These are phyloP conservation scores for Peromyscus californicus DNA, from an alignment of 2,113 vertebrate species.

Conservation along the genomic window DNA sequence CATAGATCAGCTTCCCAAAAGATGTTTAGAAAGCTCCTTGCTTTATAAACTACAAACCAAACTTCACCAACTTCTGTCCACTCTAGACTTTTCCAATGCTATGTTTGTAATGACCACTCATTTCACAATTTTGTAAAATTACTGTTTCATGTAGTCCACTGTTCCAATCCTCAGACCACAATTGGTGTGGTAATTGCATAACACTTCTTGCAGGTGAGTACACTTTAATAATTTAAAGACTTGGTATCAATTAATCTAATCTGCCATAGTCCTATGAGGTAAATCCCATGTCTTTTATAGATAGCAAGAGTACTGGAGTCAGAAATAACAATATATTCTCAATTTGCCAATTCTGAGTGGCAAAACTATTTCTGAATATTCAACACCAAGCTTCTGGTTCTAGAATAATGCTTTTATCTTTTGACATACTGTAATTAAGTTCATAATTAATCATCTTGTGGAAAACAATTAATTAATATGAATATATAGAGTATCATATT, in stretches of 20 bases:
- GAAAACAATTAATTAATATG: background rate
- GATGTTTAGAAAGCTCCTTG: background rate
- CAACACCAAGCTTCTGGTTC: background rate
- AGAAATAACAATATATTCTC: background rate
- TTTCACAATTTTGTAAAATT: slow-evolving; percentile 12
- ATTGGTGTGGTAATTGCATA: background rate
- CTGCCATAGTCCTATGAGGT: background rate
- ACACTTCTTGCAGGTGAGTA: background rate
- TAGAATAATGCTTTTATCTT: background rate
- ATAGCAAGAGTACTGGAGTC: background rate
- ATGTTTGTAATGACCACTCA: background rate
- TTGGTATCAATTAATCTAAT: background rate
- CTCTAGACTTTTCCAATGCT: background rate
- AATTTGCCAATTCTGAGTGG: background rate
- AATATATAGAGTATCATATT: no score
- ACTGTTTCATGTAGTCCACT: background rate
- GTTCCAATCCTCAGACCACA: background rate
- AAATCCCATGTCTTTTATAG: background rate
- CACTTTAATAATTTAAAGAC: background rate
- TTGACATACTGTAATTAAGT: background rate
- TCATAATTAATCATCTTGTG: background rate
- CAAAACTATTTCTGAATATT: background rate
- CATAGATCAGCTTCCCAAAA: background rate
- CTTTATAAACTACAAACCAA: background rate
- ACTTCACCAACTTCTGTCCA: background rate